Percentiles rank a stretch among this genome's conserved stretches.
These are phyloP conservation scores for Styela plicata DNA, from an alignment of 23 tunicate genomes.

Conservation along the genomic window DNA sequence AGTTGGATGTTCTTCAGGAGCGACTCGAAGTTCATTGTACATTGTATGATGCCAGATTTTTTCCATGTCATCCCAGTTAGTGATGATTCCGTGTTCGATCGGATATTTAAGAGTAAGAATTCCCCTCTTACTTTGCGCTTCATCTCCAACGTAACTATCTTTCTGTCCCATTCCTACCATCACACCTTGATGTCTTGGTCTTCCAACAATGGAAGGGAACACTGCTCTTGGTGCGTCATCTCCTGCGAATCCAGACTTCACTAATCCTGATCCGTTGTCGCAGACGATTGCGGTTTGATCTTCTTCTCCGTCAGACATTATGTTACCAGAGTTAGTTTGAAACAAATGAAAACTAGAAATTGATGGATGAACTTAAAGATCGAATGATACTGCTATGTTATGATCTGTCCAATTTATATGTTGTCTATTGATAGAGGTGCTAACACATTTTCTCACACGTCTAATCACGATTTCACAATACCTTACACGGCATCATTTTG, in stretches of 20 bases:
- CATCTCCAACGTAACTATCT: slow-evolving; percentile 98
- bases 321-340: too few relatives aligned
- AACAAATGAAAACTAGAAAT: too few relatives aligned
- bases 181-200: slow-evolving; percentile 65
- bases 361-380: too few relatives aligned
- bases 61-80: not conserved
- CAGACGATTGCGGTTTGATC: not conserved
- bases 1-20: slow-evolving; percentile 98
- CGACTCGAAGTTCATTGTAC: slow-evolving; percentile 40
- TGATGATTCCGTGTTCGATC: slow-evolving; percentile 36
- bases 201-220: not conserved
- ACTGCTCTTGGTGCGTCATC: not conserved
- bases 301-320: not conserved
- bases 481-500: too few relatives aligned
- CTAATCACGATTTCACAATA: too few relatives aligned
- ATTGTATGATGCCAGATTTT: not conserved
- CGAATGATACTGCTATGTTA: too few relatives aligned
- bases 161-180: slow-evolving; percentile 99
- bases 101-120: slow-evolving; percentile 85
- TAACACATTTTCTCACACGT: too few relatives aligned
- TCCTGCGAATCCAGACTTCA: not conserved
- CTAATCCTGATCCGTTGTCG: not conserved
- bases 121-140: slow-evolving; percentile 98
- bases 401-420: too few relatives aligned
- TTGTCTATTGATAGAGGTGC: too few relatives aligned